Evolutionary conservation across 23 tunicate species (phyloP).

Genomic region (Clavelina lepadiformis): DNA sequence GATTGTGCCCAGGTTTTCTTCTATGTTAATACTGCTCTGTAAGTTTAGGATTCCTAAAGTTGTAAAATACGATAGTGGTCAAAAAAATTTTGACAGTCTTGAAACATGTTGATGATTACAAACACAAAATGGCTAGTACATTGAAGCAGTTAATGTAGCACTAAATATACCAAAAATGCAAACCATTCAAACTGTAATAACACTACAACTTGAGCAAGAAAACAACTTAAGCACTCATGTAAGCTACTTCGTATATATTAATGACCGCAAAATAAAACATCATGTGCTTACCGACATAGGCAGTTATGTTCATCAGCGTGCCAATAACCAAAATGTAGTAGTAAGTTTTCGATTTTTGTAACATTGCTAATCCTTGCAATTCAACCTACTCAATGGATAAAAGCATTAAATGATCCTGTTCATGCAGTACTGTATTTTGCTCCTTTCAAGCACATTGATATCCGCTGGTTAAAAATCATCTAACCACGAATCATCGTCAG

Average conservation of each 20-base stretch:
- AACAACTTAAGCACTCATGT: background rate
- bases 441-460: no score
- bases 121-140: background rate
- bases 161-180: no score
- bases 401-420: no score
- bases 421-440: no score
- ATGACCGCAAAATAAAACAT: background rate
- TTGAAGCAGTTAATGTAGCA: no score
- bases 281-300: constrained; percentile 26
- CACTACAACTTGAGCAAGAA: background rate
- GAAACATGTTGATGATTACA: background rate
- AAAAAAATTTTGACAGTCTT: background rate
- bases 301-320: constrained; percentile 9
- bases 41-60: constrained; percentile 27
- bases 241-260: background rate
- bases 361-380: no score
- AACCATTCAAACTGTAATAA: no score
- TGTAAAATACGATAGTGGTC: background rate
- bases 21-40: constrained; percentile 43
- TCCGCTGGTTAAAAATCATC: no score
- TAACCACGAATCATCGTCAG: no score
- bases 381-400: no score
- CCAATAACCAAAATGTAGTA: constrained; percentile 20
- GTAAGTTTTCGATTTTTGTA: no score
- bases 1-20: constrained; percentile 14